phyloP scores from a whole-genome alignment of 2,113 vertebrate genomes.

The Lota lota region DNA sequence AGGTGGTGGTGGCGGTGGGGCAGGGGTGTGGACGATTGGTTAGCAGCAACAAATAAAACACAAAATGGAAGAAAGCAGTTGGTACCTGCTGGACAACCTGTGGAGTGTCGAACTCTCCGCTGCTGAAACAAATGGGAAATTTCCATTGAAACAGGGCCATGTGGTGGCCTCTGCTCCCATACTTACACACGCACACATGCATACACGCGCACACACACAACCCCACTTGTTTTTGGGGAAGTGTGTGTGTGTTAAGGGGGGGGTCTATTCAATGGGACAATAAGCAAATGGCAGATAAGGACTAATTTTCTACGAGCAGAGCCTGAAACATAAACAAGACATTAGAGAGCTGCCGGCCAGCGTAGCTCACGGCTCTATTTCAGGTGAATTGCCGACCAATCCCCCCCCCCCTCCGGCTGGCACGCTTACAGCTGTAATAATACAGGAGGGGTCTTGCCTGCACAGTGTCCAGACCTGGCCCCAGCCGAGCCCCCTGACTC shows the following conservation, averaged over 20 bases:
- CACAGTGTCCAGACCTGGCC: conserved; percentile 55
- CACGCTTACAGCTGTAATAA: conserved; percentile 76
- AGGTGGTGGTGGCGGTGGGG: neutral
- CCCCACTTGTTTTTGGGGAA: conserved; percentile 9
- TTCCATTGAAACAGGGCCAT: conserved; percentile 33
- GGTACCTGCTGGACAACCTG: conserved; percentile 23
- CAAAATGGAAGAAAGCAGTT: neutral
- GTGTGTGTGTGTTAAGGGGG: neutral
- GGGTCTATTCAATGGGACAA: conserved; percentile 56
- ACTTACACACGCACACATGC: too few species aligned
- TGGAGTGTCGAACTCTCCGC: neutral
- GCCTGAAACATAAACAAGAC: conserved; percentile 75
- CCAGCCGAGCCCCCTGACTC: conserved; percentile 25
- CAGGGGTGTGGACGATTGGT: neutral
- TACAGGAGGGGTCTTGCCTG: conserved; percentile 49
- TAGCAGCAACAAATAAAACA: neutral
- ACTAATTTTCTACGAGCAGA: conserved; percentile 74
- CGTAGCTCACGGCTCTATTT: conserved; percentile 49
- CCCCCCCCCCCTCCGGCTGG: conserved; percentile 49
- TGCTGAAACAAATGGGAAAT: conserved; percentile 13
- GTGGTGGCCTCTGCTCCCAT: conserved; percentile 11
- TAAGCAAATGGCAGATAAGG: conserved; percentile 73
- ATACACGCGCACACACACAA: neutral
- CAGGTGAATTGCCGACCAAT: conserved; percentile 76
- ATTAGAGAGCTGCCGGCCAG: conserved; percentile 56